These are phyloP conservation scores for Chitala chitala DNA, from an alignment of 2,113 vertebrate genomes.

Conservation along the genomic window DNA sequence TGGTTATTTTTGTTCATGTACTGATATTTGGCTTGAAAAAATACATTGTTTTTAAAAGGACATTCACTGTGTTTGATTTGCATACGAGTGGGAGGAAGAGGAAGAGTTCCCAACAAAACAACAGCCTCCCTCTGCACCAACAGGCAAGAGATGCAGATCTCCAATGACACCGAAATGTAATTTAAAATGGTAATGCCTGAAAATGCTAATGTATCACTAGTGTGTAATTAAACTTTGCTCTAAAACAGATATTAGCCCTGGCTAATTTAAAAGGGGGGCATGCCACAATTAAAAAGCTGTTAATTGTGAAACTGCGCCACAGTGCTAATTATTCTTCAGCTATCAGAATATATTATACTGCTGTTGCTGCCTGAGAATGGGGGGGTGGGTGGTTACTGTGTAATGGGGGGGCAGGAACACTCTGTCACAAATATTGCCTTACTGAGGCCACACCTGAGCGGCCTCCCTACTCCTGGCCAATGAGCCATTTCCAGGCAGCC, in stretches of 20 bases:
- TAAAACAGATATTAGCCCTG: conserved; percentile 62
- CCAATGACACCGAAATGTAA: conserved; percentile 41
- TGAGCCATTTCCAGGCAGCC: conserved; percentile 29
- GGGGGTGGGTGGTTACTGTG: too few species aligned
- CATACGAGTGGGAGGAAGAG: conserved; percentile 18
- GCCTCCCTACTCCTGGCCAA: conserved; percentile 27
- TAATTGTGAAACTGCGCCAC: conserved; percentile 70
- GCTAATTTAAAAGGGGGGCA: conserved; percentile 64
- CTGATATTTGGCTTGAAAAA: not conserved
- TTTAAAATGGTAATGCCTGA: conserved; percentile 59
- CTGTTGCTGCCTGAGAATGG: not conserved
- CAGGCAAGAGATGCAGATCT: conserved; percentile 12
- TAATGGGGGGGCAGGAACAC: conserved; percentile 52
- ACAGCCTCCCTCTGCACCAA: not conserved
- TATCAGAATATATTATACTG: conserved; percentile 23
- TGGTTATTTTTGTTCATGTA: not conserved
- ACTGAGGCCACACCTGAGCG: conserved; percentile 47
- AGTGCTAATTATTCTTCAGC: conserved; percentile 66
- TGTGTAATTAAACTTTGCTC: conserved; percentile 67
- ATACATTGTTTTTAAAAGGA: conserved; percentile 35
- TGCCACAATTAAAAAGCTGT: conserved; percentile 67
- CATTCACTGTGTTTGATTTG: conserved; percentile 34
- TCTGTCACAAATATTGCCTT: conserved; percentile 46
- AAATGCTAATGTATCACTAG: conserved; percentile 60
- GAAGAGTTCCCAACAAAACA: not conserved